Percentiles rank a stretch among this genome's conserved stretches.
These are phyloP conservation scores for Pollachius pollachius DNA, from an alignment of 2,113 vertebrate genomes.

Conservation along the genomic window DNA sequence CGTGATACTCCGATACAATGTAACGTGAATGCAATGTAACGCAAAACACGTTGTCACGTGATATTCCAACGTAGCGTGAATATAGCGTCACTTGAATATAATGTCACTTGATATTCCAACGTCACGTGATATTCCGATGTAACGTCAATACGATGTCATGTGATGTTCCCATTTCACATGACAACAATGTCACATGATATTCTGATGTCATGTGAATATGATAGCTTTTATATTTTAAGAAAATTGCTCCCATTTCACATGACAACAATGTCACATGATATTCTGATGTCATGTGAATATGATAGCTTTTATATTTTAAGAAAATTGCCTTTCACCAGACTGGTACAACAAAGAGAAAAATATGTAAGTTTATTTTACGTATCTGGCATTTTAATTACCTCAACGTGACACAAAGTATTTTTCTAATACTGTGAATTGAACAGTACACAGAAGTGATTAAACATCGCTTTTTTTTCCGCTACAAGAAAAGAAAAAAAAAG, in stretches of 20 bases:
- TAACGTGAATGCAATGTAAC: too few relatives aligned
- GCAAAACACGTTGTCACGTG: too few relatives aligned
- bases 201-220: conserved; percentile 47
- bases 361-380: conserved; percentile 71
- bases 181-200: conserved; percentile 17
- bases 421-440: conserved; percentile 80
- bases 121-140: too few relatives aligned
- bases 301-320: conserved; percentile 46
- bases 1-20: conserved; percentile 7
- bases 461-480: conserved; percentile 35
- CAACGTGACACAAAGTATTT: conserved; percentile 68
- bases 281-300: conserved; percentile 49
- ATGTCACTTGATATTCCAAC: conserved; percentile 36
- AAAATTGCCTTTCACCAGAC: conserved; percentile 88
- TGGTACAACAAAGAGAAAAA: conserved; percentile 68
- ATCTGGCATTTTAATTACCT: conserved; percentile 81
- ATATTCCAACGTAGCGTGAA: conserved; percentile 53
- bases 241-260: conserved; percentile 46
- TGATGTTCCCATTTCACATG: conserved; percentile 25
- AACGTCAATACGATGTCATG: conserved; percentile 18
- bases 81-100: conserved; percentile 21
- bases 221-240: conserved; percentile 46
- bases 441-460: conserved; percentile 24
- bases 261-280: conserved; percentile 7
- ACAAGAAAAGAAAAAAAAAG: conserved; percentile 47